phyloP scores from a whole-genome alignment of 2,888 invertebrate genomes.

The Unio pictorum region DNA sequence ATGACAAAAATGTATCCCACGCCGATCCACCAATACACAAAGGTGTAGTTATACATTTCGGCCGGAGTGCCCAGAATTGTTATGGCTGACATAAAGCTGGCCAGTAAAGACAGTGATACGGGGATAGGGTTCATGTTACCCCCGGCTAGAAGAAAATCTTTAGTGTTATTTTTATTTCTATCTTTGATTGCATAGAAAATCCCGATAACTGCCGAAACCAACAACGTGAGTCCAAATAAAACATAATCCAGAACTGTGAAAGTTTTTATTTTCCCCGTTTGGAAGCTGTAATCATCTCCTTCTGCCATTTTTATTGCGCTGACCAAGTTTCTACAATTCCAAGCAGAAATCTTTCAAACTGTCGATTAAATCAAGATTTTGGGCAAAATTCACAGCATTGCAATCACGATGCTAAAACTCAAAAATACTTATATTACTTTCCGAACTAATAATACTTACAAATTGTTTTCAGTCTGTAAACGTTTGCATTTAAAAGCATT shows the following conservation, averaged over 20 bases:
- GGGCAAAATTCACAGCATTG: no score
- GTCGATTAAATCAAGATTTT: no score
- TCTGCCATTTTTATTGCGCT: no score
- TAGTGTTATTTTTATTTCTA: constrained; percentile 50
- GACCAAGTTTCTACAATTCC: no score
- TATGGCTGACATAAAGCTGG: constrained; percentile 71
- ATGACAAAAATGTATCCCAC: constrained; percentile 65
- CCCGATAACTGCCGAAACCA: constrained; percentile 62
- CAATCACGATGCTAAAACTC: no score
- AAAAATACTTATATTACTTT: no score
- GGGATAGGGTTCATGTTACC: constrained; percentile 66
- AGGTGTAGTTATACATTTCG: constrained; percentile 68
- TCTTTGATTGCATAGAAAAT: constrained; percentile 64
- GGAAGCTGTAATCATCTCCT: constrained; percentile 43
- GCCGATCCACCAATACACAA: constrained; percentile 65
- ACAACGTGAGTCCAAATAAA: constrained; percentile 57
- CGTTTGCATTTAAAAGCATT: no score
- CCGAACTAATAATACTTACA: no score
- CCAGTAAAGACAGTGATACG: constrained; percentile 68
- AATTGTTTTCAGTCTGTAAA: no score
- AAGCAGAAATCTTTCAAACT: no score
- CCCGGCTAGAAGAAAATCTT: constrained; percentile 66
- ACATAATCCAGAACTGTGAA: constrained; percentile 62
- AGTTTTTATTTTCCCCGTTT: constrained; percentile 37
- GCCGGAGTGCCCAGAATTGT: constrained; percentile 68